Base-by-base conservation (phyloP, 2,113 vertebrate species). In the Pitta sordida region DNA sequence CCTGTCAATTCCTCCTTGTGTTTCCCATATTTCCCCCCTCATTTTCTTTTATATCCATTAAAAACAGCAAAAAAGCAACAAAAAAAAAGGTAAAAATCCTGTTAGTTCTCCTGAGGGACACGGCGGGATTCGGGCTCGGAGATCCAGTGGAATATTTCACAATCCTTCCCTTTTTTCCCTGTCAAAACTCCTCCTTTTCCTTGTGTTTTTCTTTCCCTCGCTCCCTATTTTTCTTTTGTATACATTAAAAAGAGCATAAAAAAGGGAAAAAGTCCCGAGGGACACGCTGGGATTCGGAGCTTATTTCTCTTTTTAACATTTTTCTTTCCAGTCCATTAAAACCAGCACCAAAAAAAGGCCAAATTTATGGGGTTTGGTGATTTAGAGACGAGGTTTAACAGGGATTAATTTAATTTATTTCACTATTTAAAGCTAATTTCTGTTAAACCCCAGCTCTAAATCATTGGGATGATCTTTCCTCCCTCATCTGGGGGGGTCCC, bases 41-140 rank as follows among this genome's bases (percentile, higher is more conserved):
- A 62, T 63, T 81, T 92, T 87, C 14, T 96, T 77, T 82, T 63
- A 10, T 53, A 93, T 94, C 92, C 80, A 58, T 81, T 53, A 56
- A 87, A 96, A 71, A 93, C 70, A 84, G 43, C 23, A 17, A 65
- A 43, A 65, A 39, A 41, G 73, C 82, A 71, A 95, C 39, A 37
- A 26, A 27, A 60, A 34, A 58, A 58, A 34, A 12, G 37, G n/a
- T 27, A 29, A 19, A 63, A 63, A 63, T 41, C 17, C 60, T 17
- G 1, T 43, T 41, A 19, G 19, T 43, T 39, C n/a, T 20, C 16
- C 19, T 55, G 53, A 55, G 53, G 53, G 22, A 24, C 23, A 29
- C 8, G 17, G 27, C 32, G 29, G 39, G 60, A 21, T 64, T 65
- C 16, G 62, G 41, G 62, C 9, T 64, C 24, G 29, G 62, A 32